Evolutionary conservation across 2,797 vertebrate genomes (phyloP), one percentile per base, ranked within the genome.

Genomic region (Toxotes lorentzi): DNA sequence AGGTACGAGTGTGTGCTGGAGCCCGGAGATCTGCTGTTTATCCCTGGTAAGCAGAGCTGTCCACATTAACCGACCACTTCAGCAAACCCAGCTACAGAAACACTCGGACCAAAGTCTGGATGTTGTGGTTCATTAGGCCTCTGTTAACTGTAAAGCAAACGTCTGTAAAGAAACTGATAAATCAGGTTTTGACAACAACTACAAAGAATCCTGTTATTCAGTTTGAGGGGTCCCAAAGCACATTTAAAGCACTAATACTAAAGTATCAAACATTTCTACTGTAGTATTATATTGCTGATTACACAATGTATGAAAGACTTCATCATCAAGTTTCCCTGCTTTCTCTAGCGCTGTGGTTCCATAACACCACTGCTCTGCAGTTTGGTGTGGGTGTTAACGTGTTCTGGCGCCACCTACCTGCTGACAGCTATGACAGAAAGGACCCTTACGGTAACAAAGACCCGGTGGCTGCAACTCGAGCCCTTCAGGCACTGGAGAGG

Each of bases 361-460:
- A 99, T 72, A 99, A 99, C 91, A 97, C 97, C 5, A 89, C 96
- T 71, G 97, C 97, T 59, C 95, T 98, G 88, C 94, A 97, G 84
- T 99, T 99, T 84, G 97, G 97, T 50, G 96, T 99, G 27, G 98
- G 97, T 10, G 92, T 99, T 14, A 99, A 99, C 27, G 92, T 99
- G 68, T 99, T 99, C 86, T 99, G 98, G 98, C 97, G 95, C 62
- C 97, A 99, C 65, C 95, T 99, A 67, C 94, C 96, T 4, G 84
- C 92, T 0, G 94, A 96, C 69, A 96, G 90, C 85, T 99, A 99
- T 9, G 96, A 99, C 92, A 97, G 93, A 82, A 98, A 95, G 78
- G 98, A 99, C 81, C 97, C 96, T 0, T 98, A 99, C 0, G 97
- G 98, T 50, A 99, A 99, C 89, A 98, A 98, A 94, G 98, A 99